Percentiles rank a stretch among this genome's conserved stretches.
Conservation (phyloP, 2,113 vertebrate genomes). For the Amblyornis subalaris region DNA sequence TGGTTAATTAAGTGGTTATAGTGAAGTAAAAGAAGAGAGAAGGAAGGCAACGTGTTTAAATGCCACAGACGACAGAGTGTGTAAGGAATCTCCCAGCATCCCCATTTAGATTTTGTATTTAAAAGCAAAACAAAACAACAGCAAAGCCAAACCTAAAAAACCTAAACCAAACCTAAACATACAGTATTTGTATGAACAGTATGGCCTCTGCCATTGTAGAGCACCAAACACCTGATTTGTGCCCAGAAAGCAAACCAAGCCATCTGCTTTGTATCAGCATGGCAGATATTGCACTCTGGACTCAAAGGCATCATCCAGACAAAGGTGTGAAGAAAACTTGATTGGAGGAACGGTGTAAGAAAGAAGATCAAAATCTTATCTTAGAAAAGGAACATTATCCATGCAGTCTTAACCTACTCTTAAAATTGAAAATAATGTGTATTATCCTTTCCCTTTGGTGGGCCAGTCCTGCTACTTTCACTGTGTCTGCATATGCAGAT, state of each 20-base stretch:
- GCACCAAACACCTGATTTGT: background rate
- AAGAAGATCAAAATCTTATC: background rate
- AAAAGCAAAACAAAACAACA: background rate
- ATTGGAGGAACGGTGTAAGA: background rate
- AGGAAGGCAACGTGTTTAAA: background rate
- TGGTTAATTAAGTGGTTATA: background rate
- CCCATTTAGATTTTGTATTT: background rate
- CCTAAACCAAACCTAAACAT: background rate
- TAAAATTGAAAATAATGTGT: background rate
- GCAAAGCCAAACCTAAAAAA: background rate
- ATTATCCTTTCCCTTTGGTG: background rate
- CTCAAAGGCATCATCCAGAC: background rate
- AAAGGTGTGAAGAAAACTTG: slow-evolving; percentile 2
- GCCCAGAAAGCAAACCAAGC: background rate
- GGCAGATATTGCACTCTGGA: background rate
- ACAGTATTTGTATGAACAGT: background rate
- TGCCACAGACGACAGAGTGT: background rate
- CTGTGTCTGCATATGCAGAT: background rate
- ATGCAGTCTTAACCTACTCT: background rate
- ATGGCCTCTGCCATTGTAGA: background rate
- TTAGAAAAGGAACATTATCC: background rate
- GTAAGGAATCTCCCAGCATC: background rate
- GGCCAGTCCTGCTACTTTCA: background rate
- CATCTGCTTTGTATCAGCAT: background rate
- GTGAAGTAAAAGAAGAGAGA: background rate